Evolutionary conservation across 53 echinoderm and acorn worm genomes (phyloP).

Genomic region (Actinopyga echinites): DNA sequence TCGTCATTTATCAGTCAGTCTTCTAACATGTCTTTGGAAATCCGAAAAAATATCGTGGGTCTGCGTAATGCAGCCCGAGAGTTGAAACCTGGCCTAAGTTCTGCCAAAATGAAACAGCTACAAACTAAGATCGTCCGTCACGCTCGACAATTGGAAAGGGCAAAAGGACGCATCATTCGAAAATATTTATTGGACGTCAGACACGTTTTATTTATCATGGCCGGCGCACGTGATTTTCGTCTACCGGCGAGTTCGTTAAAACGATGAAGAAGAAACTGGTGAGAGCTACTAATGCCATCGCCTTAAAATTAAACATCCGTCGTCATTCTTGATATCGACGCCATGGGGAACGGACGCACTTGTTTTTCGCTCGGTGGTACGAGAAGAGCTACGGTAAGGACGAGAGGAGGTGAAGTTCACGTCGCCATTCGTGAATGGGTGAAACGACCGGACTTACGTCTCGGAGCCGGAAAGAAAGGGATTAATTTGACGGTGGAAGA

Average conservation of each 20-base stretch:
- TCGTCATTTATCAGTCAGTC: background rate
- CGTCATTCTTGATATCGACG: background rate
- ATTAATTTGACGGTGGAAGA: background rate
- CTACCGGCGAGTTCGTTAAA: background rate
- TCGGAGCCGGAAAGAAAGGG: background rate
- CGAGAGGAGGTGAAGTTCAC: background rate
- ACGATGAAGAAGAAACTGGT: background rate
- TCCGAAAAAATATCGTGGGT: background rate
- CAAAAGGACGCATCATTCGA: no score
- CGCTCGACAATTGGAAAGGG: no score
- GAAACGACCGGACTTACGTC: background rate
- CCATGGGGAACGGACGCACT: background rate
- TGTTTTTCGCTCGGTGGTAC: background rate
- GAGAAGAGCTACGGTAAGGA: background rate
- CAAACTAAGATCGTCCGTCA: no score
- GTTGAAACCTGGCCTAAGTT: background rate
- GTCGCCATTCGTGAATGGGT: background rate
- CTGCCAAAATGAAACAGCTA: background rate
- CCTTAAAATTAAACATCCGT: background rate
- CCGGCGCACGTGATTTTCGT: no score
- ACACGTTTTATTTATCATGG: no score
- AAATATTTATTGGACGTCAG: no score
- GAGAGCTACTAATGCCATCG: background rate
- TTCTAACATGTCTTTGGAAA: background rate
- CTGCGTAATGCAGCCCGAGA: background rate